Evolutionary conservation across 2,797 vertebrate species (phyloP).

Genomic region (Artibeus lituratus): DNA sequence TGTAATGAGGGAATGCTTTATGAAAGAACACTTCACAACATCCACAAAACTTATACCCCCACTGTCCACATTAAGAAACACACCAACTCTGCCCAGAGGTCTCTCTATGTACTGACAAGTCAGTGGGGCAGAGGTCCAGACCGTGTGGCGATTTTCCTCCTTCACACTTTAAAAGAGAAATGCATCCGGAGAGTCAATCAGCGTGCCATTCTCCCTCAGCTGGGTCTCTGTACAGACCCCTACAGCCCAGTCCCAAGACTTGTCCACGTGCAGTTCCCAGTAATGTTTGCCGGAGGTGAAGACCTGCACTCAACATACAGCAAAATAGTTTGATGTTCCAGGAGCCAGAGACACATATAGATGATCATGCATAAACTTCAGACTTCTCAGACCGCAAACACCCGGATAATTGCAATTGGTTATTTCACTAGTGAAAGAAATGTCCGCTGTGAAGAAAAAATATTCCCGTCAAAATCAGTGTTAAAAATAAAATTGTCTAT

Average conservation of each 20-base stretch:
- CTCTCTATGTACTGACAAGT: too few species aligned
- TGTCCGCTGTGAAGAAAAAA: neutral
- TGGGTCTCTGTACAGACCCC: neutral
- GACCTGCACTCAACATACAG: rapidly evolving
- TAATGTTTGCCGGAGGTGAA: neutral
- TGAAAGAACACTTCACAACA: neutral
- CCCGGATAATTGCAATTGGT: neutral
- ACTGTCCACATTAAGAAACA: neutral
- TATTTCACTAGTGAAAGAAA: neutral
- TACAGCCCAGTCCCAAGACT: neutral
- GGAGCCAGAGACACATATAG: neutral
- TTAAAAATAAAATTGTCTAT: neutral
- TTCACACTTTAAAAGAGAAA: too few species aligned
- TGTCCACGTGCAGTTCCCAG: neutral
- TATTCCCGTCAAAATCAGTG: neutral
- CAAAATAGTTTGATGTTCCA: rapidly evolving
- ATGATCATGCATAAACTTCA: neutral
- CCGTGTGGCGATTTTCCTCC: too few species aligned
- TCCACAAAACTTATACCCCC: neutral
- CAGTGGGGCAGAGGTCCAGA: too few species aligned
- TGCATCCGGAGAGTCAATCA: rapidly evolving
- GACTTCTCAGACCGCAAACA: neutral
- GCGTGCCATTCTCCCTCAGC: neutral
- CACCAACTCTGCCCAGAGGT: too few species aligned
- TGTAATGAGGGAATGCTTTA: neutral